Evolutionary conservation across 2,888 invertebrate species (phyloP).

Genomic region (Volucella inflata): DNA sequence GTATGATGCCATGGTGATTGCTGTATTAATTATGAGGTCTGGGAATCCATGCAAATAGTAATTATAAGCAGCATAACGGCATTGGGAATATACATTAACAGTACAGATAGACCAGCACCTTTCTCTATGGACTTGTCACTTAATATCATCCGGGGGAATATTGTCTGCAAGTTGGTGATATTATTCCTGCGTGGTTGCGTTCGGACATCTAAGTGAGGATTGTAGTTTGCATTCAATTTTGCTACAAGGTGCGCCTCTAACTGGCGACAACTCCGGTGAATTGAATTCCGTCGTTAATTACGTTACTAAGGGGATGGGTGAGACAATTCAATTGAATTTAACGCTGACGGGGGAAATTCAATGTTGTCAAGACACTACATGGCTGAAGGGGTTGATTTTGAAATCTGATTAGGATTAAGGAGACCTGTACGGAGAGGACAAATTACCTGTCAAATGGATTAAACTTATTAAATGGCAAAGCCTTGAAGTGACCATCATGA

Average conservation of each 20-base stretch:
- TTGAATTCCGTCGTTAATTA: slow-evolving; percentile 68
- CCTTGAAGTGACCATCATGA: too few species aligned
- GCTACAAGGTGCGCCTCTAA: background rate
- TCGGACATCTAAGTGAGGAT: background rate
- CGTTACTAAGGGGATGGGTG: slow-evolving; percentile 21
- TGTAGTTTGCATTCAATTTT: background rate
- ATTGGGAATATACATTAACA: slow-evolving; percentile 63
- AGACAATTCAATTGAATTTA: slow-evolving; percentile 52
- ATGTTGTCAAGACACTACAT: background rate
- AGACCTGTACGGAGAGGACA: too few species aligned
- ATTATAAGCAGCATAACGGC: slow-evolving; percentile 48
- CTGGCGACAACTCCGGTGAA: slow-evolving; percentile 38
- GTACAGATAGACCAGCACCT: slow-evolving; percentile 32
- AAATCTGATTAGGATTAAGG: too few species aligned
- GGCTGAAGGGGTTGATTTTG: too few species aligned
- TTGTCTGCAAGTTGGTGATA: slow-evolving; percentile 40
- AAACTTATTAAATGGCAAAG: too few species aligned
- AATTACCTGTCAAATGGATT: too few species aligned
- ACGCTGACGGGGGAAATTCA: background rate
- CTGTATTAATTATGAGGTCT: slow-evolving; percentile 72
- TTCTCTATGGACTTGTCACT: slow-evolving; percentile 48
- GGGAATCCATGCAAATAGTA: slow-evolving; percentile 61
- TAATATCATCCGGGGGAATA: slow-evolving; percentile 64
- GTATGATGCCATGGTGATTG: slow-evolving; percentile 53
- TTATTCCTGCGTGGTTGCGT: slow-evolving; percentile 42